phyloP scores from a whole-genome alignment of 1,140 invertebrate species.

The Drosophila watanabei region DNA sequence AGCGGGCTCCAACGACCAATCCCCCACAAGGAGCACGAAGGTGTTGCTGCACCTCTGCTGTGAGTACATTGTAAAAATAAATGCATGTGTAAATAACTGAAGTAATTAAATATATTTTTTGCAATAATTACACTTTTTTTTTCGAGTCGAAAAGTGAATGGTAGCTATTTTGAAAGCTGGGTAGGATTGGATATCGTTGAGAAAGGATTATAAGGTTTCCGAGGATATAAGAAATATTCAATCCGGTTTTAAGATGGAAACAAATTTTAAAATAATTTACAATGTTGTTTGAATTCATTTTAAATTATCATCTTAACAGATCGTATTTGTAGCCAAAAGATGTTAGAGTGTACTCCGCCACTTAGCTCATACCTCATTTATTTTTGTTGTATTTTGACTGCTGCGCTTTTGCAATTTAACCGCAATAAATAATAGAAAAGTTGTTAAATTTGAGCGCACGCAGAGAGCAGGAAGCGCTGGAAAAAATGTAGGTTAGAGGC shows the following conservation, averaged over 20 bases:
- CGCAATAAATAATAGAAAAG: conserved; percentile 71
- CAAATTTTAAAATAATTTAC: not conserved
- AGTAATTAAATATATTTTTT: too few relatives aligned
- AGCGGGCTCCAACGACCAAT: conserved; percentile 11
- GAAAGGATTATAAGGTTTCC: not conserved
- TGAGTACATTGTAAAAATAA: conserved; percentile 23
- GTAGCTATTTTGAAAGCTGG: not conserved
- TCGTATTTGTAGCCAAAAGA: not conserved
- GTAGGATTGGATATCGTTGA: not conserved
- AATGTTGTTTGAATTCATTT: not conserved
- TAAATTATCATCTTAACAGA: not conserved
- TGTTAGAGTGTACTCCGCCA: conserved; percentile 1
- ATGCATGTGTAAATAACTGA: not conserved
- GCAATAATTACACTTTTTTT: not conserved
- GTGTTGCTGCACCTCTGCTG: not conserved
- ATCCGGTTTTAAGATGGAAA: not conserved
- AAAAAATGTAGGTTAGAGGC: conserved; percentile 52
- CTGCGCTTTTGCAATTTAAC: conserved; percentile 65
- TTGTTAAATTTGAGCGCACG: conserved; percentile 56
- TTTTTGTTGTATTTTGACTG: conserved; percentile 44
- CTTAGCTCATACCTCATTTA: conserved; percentile 15
- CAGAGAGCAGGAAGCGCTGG: conserved; percentile 22
- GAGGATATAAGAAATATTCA: not conserved
- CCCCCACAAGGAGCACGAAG: conserved; percentile 8
- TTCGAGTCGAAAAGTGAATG: not conserved